These are phyloP conservation scores for Oeneis ivallda DNA, from an alignment of 2,888 invertebrate genomes.

Conservation along the genomic window DNA sequence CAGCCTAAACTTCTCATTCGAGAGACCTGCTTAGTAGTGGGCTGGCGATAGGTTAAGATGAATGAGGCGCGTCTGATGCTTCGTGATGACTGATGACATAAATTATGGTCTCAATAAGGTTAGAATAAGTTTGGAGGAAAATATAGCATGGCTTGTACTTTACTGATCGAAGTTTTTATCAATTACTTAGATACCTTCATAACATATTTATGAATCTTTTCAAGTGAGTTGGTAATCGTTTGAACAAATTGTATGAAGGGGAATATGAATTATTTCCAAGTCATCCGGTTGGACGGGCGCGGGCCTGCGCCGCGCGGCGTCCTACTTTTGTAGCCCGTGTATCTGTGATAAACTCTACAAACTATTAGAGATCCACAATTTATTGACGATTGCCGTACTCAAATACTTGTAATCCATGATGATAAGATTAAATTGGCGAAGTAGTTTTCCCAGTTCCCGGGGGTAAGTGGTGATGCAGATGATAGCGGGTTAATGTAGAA, in stretches of 20 bases:
- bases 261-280: slow-evolving; percentile 18
- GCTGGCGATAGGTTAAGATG: too few species aligned
- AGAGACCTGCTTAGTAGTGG: too few species aligned
- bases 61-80: too few species aligned
- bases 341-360: slow-evolving; percentile 12
- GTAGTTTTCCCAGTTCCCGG: too few species aligned
- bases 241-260: slow-evolving; percentile 6
- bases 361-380: slow-evolving; percentile 3
- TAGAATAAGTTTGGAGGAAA: too few species aligned
- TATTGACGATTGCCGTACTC: slow-evolving; percentile 16
- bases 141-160: too few species aligned
- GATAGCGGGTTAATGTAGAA: too few species aligned
- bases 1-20: too few species aligned
- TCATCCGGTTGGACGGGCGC: slow-evolving; percentile 14
- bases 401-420: neutral
- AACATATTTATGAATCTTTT: neutral
- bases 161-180: neutral
- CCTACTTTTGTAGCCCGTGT: slow-evolving; percentile 11
- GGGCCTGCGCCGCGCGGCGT: slow-evolving; percentile 20
- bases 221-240: slow-evolving; percentile 4
- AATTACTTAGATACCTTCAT: too few species aligned
- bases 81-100: too few species aligned
- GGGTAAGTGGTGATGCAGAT: too few species aligned
- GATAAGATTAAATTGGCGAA: neutral
- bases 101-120: too few species aligned